Evolutionary conservation across 2,888 invertebrate species (phyloP).

Genomic region (Chouioia cunea): DNA sequence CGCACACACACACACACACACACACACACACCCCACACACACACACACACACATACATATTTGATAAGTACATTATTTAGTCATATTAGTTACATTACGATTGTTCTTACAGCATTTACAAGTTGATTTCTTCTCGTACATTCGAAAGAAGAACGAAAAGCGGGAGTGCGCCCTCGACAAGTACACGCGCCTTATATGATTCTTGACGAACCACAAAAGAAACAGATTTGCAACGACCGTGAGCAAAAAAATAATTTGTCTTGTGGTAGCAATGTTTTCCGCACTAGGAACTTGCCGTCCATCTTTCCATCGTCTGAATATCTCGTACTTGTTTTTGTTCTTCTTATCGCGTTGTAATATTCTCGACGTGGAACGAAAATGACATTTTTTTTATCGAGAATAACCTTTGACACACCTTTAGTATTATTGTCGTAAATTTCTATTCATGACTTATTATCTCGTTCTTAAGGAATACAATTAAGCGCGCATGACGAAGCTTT

Average conservation of each 20-base stretch:
- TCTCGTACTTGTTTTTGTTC: no score
- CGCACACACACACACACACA: no score
- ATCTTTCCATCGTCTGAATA: slow-evolving; percentile 17
- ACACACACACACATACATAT: no score
- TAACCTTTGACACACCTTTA: slow-evolving; percentile 11
- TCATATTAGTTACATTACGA: slow-evolving; percentile 46
- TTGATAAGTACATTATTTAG: slow-evolving; percentile 40
- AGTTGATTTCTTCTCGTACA: slow-evolving; percentile 23
- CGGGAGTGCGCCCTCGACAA: slow-evolving; percentile 9
- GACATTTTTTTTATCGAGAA: slow-evolving; percentile 29
- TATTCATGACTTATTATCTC: slow-evolving; percentile 42
- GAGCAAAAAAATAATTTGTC: slow-evolving; percentile 26
- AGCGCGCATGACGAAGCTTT: slow-evolving; percentile 19
- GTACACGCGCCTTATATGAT: not conserved
- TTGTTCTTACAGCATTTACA: slow-evolving; percentile 48
- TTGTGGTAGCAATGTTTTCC: slow-evolving; percentile 14
- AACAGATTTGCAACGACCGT: no score
- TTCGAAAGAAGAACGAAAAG: slow-evolving; percentile 41
- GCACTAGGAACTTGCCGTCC: slow-evolving; percentile 43
- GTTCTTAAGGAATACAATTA: slow-evolving; percentile 13
- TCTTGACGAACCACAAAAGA: no score
- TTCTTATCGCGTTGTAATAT: no score
- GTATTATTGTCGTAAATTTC: slow-evolving; percentile 45
- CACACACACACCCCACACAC: no score
- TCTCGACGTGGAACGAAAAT: no score